phyloP scores from a whole-genome alignment of 2,797 vertebrate genomes.

The Podarcis lilfordi region DNA sequence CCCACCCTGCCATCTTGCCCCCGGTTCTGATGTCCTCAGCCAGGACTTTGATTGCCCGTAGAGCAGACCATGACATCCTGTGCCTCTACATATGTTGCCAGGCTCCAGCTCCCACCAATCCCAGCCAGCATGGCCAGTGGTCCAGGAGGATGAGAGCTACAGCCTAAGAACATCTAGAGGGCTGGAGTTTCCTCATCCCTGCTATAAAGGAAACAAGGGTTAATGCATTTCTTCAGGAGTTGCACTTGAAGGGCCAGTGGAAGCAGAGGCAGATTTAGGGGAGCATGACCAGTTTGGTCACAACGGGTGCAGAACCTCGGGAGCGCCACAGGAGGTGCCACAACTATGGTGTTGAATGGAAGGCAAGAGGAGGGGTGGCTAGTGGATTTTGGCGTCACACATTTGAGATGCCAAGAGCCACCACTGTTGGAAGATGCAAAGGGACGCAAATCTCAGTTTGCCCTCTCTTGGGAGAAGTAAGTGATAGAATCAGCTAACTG shows the following conservation, averaged over 20 bases:
- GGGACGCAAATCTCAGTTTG: background rate
- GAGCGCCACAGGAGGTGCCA: too few relatives aligned
- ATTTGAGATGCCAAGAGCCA: too few relatives aligned
- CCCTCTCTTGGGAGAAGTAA: background rate
- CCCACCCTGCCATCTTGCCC: too few relatives aligned
- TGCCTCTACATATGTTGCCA: background rate
- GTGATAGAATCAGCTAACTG: background rate
- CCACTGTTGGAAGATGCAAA: background rate
- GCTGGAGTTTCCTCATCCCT: background rate
- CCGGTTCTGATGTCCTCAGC: too few relatives aligned
- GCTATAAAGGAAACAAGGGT: background rate
- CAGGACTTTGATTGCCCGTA: too few relatives aligned
- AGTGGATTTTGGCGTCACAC: too few relatives aligned
- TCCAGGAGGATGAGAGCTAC: background rate
- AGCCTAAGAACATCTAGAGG: background rate
- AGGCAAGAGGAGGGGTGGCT: too few relatives aligned
- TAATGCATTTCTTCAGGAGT: background rate
- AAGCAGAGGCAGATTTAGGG: background rate
- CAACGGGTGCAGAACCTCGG: too few relatives aligned
- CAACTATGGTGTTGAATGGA: too few relatives aligned
- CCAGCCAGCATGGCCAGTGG: background rate
- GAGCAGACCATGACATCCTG: background rate
- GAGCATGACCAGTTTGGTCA: too few relatives aligned
- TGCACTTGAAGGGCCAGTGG: background rate
- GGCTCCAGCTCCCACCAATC: background rate